Percentiles rank a stretch among this genome's conserved stretches.
Conservation (phyloP, 1,140 invertebrate genomes). For the Pseudomyrmex flavicornis region DNA sequence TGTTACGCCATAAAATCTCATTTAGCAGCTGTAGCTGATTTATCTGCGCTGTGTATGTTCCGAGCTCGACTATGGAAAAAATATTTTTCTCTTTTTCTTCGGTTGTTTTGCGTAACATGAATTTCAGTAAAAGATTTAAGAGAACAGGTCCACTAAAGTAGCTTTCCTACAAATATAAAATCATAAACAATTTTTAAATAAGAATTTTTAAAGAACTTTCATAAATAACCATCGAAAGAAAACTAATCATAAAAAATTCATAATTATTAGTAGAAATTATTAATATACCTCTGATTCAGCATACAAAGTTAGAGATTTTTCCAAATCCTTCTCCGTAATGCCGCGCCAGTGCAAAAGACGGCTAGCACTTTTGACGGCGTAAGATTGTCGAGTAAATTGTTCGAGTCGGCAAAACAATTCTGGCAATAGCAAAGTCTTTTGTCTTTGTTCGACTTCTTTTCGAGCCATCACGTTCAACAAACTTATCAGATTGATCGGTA, state of each 20-base stretch:
- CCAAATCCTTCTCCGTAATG: constrained; percentile 42
- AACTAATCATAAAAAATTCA: background rate
- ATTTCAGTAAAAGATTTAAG: constrained; percentile 74
- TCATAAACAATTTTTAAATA: constrained; percentile 6
- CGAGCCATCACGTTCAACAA: constrained; percentile 69
- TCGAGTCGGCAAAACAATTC: constrained; percentile 69
- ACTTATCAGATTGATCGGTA: constrained; percentile 76
- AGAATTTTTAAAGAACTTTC: constrained; percentile 1
- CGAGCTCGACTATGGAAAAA: constrained; percentile 76
- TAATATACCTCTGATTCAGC: background rate
- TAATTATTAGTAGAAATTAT: background rate
- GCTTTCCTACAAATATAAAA: constrained; percentile 24
- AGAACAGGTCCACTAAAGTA: constrained; percentile 69
- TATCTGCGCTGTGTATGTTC: constrained; percentile 77
- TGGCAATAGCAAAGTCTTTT: constrained; percentile 60
- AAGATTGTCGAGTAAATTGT: constrained; percentile 69
- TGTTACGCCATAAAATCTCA: constrained; percentile 85
- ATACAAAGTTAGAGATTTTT: constrained; percentile 21
- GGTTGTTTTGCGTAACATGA: constrained; percentile 72
- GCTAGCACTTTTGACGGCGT: constrained; percentile 66
- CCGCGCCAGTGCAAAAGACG: constrained; percentile 60
- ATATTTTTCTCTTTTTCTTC: constrained; percentile 38
- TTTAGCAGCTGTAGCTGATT: constrained; percentile 81
- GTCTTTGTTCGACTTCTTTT: constrained; percentile 24
- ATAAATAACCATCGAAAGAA: background rate